Evolutionary conservation across 2,888 invertebrate species (phyloP), one percentile per base, ranked within the genome.

Genomic region (Meiosimyza decipiens): DNA sequence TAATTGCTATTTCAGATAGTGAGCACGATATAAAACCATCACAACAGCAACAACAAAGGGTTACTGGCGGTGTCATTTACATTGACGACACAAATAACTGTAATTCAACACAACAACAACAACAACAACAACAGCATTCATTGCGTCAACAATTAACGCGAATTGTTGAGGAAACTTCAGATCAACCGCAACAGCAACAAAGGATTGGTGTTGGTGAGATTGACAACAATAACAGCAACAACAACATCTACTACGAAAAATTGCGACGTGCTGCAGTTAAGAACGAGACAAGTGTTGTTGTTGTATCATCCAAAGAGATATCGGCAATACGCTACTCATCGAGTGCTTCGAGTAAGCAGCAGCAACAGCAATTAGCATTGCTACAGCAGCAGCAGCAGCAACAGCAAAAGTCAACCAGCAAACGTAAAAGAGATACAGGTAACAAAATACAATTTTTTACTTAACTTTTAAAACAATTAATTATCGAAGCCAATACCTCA

Each of bases 391-490:
- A 75, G 59, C 73, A 74, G 40, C 78, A 76, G 16, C 79, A 76
- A 55, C 77, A 77, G 57, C 74, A 72, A 62, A 18, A 75, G 71
- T 75, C 76, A 71, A 75, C 73, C 67, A 81, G 77, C 77, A 82
- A 81, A 74, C 78, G 82, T 73, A 82, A 82, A 75, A 82, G 82
- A 72, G 79, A 82, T 77, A 79, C 78, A 82, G 82, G 82, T 82
- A 75, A n/a, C n/a, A 18, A 54, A n/a, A 54, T 40, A 4, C 5
- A 9, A 1, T 40, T 40, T 40, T 40, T 40, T 40, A 40, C 40
- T 40, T 4, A 9, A 40, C 2, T 40, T 40, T 40, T 40, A 7
- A 40, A 40, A 2, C 5, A 40, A 4, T 6, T 40, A n/a, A n/a
- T n/a, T n/a, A n/a, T n/a, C n/a, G n/a, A n/a, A n/a, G n/a, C n/a